Percentiles rank a stretch among this genome's conserved stretches.
These are phyloP conservation scores for Drosophila subobscura DNA, from an alignment of 1,140 invertebrate species.

Conservation along the genomic window DNA sequence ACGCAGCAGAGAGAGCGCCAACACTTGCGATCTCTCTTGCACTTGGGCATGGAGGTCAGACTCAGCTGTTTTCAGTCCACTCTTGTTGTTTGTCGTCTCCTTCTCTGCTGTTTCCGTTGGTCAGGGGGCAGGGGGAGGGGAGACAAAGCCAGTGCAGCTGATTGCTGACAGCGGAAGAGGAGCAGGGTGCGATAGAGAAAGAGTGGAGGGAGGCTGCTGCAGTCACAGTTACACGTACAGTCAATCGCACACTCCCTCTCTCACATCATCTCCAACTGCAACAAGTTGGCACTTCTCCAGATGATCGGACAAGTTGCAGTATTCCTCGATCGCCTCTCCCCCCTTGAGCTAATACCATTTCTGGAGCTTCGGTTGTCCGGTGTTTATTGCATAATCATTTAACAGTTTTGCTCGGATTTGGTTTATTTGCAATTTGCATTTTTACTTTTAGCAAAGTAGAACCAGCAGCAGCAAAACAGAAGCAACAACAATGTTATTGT, in stretches of 20 bases:
- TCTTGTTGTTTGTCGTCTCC: too few relatives aligned
- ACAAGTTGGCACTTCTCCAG: slow-evolving; percentile 15
- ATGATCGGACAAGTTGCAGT: too few relatives aligned
- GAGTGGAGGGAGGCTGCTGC: not conserved
- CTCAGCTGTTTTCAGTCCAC: slow-evolving; percentile 34
- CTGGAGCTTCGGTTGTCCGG: slow-evolving; percentile 17
- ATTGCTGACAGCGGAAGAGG: slow-evolving; percentile 8
- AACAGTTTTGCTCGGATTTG: slow-evolving; percentile 68
- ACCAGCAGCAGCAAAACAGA: slow-evolving; percentile 21
- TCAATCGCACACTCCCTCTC: too few relatives aligned
- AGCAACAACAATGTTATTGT: slow-evolving; percentile 73
- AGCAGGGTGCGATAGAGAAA: slow-evolving; percentile 1
- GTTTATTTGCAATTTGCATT: slow-evolving; percentile 79
- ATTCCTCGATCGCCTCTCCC: not conserved
- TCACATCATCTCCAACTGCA: not conserved
- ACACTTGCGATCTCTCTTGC: slow-evolving; percentile 27
- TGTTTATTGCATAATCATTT: slow-evolving; percentile 71
- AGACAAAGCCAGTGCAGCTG: slow-evolving; percentile 25
- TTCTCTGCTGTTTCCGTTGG: slow-evolving; percentile 5
- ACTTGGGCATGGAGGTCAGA: slow-evolving; percentile 4
- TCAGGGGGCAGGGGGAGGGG: not conserved
- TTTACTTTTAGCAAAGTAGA: slow-evolving; percentile 16
- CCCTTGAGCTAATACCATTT: not conserved
- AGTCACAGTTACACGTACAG: too few relatives aligned
- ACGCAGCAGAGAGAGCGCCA: too few relatives aligned